Percentiles rank a stretch among this genome's conserved stretches.
These are phyloP conservation scores for Porphyrio hochstetteri DNA, from an alignment of 2,113 vertebrate species.

Conservation along the genomic window DNA sequence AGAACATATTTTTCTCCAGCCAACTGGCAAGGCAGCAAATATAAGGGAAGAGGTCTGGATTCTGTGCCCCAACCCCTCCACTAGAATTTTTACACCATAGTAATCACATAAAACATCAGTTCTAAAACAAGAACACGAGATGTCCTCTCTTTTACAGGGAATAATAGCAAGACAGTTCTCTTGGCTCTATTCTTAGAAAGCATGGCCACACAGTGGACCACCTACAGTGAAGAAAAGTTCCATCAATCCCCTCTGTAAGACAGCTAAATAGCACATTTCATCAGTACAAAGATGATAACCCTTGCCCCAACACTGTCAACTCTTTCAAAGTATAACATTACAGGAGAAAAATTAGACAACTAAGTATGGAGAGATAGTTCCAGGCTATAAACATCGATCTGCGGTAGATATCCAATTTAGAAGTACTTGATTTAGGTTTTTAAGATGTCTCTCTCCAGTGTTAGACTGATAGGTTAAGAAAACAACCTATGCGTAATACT, in stretches of 20 bases:
- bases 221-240: not conserved
- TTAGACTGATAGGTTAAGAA: not conserved
- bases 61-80: not conserved
- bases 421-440: not conserved
- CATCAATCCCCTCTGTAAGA: not conserved
- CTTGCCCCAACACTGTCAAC: not conserved
- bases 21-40: not conserved
- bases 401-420: not conserved
- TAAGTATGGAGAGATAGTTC: not conserved
- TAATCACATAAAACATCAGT: not conserved
- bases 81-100: not conserved
- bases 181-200: not conserved
- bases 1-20: not conserved
- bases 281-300: not conserved
- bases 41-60: not conserved
- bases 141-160: not conserved
- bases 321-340: not conserved
- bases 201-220: not conserved
- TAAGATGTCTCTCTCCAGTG: not conserved
- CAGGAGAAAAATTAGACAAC: not conserved
- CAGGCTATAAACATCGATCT: not conserved
- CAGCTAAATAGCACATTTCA: not conserved
- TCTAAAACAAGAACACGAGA: not conserved
- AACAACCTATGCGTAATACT: not conserved
- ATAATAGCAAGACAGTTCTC: not conserved